A percentile compares a stretch with the other conserved stretches of the same genome.
Conservation (phyloP, 2,888 invertebrate genomes). For the Ganaspis brasiliensis region DNA sequence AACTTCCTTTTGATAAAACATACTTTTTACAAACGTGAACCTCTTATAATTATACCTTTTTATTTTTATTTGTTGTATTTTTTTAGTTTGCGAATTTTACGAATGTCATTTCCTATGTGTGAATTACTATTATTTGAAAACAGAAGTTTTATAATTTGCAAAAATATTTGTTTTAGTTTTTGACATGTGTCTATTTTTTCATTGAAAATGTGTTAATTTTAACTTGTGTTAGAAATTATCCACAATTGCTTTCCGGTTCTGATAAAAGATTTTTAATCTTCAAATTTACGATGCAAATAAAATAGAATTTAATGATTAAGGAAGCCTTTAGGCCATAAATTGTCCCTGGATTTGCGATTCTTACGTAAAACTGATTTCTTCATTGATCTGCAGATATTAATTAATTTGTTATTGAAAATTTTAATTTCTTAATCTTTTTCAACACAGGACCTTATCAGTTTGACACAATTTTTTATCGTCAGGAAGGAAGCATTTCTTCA, state of each 20-base stretch:
- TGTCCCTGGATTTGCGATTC: conserved; percentile 16
- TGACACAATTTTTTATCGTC: background rate
- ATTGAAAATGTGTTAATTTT: too few species aligned
- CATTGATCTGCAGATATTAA: conserved; percentile 25
- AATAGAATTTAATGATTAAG: conserved; percentile 5
- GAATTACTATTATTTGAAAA: background rate
- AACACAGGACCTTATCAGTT: background rate
- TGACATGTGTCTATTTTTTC: too few species aligned
- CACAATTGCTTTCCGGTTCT: background rate
- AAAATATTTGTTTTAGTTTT: too few species aligned
- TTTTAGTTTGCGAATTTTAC: background rate
- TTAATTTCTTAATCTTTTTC: background rate
- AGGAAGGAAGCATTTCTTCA: background rate
- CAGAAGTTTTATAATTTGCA: background rate
- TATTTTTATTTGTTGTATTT: background rate
- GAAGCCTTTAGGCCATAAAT: conserved; percentile 17
- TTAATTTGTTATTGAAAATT: background rate
- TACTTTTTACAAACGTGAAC: background rate
- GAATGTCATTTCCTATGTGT: background rate
- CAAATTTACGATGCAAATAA: conserved; percentile 27
- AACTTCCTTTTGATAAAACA: conserved; percentile 16
- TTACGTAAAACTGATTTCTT: conserved; percentile 26
- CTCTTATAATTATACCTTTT: conserved; percentile 7
- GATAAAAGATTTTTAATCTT: conserved; percentile 32
- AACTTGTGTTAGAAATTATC: background rate